phyloP scores from a whole-genome alignment of 2,113 vertebrate genomes.

The Oryzias melastigma region DNA sequence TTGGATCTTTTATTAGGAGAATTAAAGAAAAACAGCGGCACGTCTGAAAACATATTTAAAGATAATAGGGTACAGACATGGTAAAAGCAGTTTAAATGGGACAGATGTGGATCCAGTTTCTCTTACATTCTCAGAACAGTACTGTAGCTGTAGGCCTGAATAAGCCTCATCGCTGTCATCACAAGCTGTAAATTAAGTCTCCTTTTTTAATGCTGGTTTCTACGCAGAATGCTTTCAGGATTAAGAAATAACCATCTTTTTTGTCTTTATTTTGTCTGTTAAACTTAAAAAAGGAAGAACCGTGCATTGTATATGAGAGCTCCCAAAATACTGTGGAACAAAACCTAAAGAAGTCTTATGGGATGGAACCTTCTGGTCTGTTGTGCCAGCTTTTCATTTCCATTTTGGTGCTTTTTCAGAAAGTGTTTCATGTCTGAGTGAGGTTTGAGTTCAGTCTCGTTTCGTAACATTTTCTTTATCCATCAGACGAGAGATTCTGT shows the following conservation, averaged over 20 bases:
- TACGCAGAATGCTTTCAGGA: too few species aligned
- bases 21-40: neutral
- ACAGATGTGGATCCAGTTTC: too few species aligned
- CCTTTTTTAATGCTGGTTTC: too few species aligned
- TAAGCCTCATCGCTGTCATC: too few species aligned
- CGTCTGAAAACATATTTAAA: too few species aligned
- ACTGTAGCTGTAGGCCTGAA: too few species aligned
- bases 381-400: constrained; percentile 50
- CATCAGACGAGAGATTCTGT: constrained; percentile 14
- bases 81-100: too few species aligned
- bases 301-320: constrained; percentile 56
- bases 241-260: constrained; percentile 2
- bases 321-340: constrained; percentile 48
- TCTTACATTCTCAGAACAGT: too few species aligned
- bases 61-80: too few species aligned
- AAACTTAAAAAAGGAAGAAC: constrained; percentile 58
- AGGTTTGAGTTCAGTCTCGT: constrained; percentile 19
- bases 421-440: constrained; percentile 30
- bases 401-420: constrained; percentile 34
- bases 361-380: constrained; percentile 16
- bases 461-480: constrained; percentile 3
- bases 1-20: neutral
- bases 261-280: constrained; percentile 18
- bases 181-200: too few species aligned
- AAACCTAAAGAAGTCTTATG: constrained; percentile 50